Percentiles rank a stretch among this genome's conserved stretches.
Evolutionary conservation across 2,888 invertebrate genomes (phyloP).

Genomic region (Geotrupes spiniger): DNA sequence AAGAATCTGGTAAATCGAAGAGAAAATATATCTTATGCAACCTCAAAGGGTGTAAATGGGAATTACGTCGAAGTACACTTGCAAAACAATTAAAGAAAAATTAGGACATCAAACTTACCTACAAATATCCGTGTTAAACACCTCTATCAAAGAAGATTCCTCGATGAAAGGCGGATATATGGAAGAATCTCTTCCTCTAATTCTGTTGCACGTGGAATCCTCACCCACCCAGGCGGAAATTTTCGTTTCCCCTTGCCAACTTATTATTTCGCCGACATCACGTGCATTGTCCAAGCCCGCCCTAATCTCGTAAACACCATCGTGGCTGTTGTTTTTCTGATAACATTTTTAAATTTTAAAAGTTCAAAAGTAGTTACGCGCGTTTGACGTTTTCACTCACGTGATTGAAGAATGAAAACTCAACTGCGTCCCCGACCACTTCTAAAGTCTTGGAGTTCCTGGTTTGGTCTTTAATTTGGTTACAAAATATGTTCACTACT

Average conservation of each 20-base stretch:
- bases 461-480: background rate
- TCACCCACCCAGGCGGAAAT: conserved; percentile 40
- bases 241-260: conserved; percentile 45
- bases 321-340: conserved; percentile 62
- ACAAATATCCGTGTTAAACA: conserved; percentile 66
- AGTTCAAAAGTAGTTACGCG: no score
- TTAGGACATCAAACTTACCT: conserved; percentile 45
- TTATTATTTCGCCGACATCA: conserved; percentile 55
- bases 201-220: conserved; percentile 57
- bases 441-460: background rate
- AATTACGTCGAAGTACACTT: no score
- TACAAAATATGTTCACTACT: background rate
- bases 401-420: conserved; percentile 17
- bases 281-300: conserved; percentile 55
- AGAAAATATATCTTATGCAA: no score
- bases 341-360: conserved; percentile 20
- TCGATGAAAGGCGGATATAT: conserved; percentile 64
- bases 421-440: conserved; percentile 5
- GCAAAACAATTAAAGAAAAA: no score
- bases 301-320: conserved; percentile 58
- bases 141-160: conserved; percentile 45
- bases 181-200: conserved; percentile 29
- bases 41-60: no score
- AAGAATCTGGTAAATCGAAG: no score
- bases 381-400: conserved; percentile 13